Evolutionary conservation across 1,140 invertebrate species (phyloP), one percentile per base, ranked within the genome.

Genomic region (Drosophila simulans): DNA sequence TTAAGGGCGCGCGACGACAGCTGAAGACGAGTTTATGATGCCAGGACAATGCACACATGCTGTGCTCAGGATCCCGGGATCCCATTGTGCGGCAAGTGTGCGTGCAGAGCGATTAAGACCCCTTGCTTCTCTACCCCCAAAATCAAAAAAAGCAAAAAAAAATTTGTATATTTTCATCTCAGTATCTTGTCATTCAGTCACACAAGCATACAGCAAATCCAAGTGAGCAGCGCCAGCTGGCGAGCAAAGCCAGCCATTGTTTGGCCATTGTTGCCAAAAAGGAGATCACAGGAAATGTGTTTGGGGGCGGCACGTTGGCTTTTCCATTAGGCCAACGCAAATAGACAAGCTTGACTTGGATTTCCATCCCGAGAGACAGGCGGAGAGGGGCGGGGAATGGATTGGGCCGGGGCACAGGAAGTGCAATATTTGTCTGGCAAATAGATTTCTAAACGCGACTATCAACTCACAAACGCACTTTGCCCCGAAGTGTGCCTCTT

Each of bases 331-430:
- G 65, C 71, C 65, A 80, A 76, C 62, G 80, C 71, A 85, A 84
- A 84, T 68, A 85, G 80, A 84, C 80, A 84, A 80, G 80, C 80
- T 84, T 84, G 80, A 84, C 80, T 84, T 84, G 81, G 71, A 80
- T 84, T 84, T 84, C 80, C 51, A 34, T 27, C 40, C 31, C 37
- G 34, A 13, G n/a, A 22, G 31, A 0, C 3, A 15, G 59, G 2
- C 37, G 13, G 20, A n/a, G 12, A 8, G 5, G 25, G 27, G 4
- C 17, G n/a, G 15, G 34, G 17, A 22, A 8, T 34, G 58, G 42
- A 8, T 31, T 31, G 31, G 8, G 31, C 2, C 7, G 31, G 40
- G 66, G 15, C 15, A 52, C 49, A 52, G 80, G 80, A 84, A 84
- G 80, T 84, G 81, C 81, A 85, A 84, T 84, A 84, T 84, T 84